Percentiles rank a stretch among this genome's conserved stretches.
Evolutionary conservation across 2,113 vertebrate species (phyloP).

Genomic region (Chrysemys picta): DNA sequence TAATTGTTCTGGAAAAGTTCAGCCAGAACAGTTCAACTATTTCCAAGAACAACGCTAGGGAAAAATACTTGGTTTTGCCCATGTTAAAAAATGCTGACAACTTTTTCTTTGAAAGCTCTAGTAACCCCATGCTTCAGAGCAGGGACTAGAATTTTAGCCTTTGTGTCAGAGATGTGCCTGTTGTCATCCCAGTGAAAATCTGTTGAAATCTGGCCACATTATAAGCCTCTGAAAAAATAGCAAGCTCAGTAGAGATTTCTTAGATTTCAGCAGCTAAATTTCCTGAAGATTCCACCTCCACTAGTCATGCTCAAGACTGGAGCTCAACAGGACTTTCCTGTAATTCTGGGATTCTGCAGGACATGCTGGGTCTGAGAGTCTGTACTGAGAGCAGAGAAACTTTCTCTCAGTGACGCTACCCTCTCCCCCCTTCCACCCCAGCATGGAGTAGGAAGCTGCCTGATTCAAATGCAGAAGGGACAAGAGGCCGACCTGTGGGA

Average conservation of each 20-base stretch:
- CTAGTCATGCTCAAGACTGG: not conserved
- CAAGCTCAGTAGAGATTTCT: not conserved
- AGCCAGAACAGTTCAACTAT: not conserved
- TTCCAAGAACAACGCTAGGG: not conserved
- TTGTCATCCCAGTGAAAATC: not conserved
- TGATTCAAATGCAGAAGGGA: not conserved
- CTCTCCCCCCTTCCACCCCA: not conserved
- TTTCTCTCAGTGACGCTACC: not conserved
- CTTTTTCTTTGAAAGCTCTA: too few relatives aligned
- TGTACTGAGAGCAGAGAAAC: not conserved
- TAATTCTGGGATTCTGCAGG: not conserved
- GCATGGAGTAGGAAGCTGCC: not conserved
- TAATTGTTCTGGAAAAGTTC: not conserved
- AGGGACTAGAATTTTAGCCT: not conserved
- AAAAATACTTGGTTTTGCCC: not conserved
- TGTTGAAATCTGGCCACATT: not conserved
- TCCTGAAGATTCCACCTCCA: not conserved
- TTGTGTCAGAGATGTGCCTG: not conserved
- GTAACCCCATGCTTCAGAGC: too few relatives aligned
- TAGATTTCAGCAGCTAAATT: not conserved
- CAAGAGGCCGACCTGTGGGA: not conserved
- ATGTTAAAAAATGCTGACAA: not conserved
- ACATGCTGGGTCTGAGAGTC: not conserved
- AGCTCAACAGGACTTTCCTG: not conserved
- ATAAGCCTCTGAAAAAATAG: not conserved